Percentiles rank a stretch among this genome's conserved stretches.
Evolutionary conservation across 92 coral and sea anemone species (phyloP).

Genomic region (Zoanthus sansibaricus): DNA sequence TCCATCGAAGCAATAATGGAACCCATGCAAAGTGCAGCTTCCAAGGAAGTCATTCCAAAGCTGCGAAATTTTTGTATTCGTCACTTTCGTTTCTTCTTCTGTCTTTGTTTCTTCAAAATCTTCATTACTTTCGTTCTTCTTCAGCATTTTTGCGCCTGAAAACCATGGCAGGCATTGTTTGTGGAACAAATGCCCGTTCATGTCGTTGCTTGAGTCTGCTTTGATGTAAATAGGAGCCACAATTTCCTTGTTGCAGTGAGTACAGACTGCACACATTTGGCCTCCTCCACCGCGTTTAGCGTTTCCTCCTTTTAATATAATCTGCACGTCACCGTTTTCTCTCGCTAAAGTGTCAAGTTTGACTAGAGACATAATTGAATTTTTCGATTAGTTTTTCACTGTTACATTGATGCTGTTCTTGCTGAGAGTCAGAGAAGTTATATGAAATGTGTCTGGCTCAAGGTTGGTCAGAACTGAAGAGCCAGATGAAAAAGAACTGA

Average conservation of each 20-base stretch:
- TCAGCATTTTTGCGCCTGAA: conserved; percentile 69
- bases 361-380: conserved; percentile 11
- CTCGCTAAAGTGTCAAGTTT: conserved; percentile 51
- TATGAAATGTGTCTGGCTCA: not conserved
- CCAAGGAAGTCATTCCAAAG: conserved; percentile 80
- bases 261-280: conserved; percentile 81
- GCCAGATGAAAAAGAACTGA: too few species aligned
- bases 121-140: conserved; percentile 73
- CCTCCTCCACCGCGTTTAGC: conserved; percentile 46
- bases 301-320: conserved; percentile 79
- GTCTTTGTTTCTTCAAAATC: conserved; percentile 65
- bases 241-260: conserved; percentile 91
- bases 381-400: not conserved
- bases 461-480: not conserved
- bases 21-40: conserved; percentile 84
- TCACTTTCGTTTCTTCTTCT: conserved; percentile 69
- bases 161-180: conserved; percentile 35
- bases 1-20: conserved; percentile 86
- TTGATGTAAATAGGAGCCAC: conserved; percentile 81
- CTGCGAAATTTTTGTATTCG: conserved; percentile 63
- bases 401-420: not conserved
- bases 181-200: conserved; percentile 61
- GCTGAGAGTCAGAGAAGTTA: too few species aligned
- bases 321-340: conserved; percentile 86
- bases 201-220: conserved; percentile 78